A percentile compares a stretch with the other conserved stretches of the same genome.
Evolutionary conservation across 2,888 invertebrate species (phyloP).

Genomic region (Lepidocyrtoides sp.): DNA sequence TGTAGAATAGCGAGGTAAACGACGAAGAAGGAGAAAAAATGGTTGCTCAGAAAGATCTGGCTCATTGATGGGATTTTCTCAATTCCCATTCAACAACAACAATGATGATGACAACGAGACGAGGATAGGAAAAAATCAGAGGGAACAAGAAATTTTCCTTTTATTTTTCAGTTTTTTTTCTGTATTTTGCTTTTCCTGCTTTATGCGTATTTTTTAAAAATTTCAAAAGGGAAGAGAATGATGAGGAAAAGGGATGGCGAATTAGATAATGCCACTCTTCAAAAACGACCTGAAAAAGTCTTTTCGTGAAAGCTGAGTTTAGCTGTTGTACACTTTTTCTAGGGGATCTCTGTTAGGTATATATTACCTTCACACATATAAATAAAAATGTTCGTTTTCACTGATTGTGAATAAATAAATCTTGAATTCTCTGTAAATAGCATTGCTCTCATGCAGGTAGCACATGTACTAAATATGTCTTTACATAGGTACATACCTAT

Average conservation of each 20-base stretch:
- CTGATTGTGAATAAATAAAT: not conserved
- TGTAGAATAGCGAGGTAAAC: not conserved
- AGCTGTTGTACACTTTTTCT: not conserved
- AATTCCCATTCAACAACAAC: conserved; percentile 25
- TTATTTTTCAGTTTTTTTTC: not conserved
- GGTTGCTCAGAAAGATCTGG: conserved; percentile 48
- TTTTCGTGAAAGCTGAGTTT: not conserved
- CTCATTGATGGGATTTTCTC: conserved; percentile 72
- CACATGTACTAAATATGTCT: not conserved
- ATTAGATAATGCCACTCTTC: conserved; percentile 65
- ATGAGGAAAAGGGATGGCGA: conserved; percentile 46
- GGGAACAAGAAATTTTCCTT: conserved; percentile 20
- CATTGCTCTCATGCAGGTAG: not conserved
- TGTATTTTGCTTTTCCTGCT: conserved; percentile 27
- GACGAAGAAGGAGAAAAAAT: conserved; percentile 56
- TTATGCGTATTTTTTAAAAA: conserved; percentile 3
- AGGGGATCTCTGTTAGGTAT: no score
- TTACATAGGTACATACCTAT: not conserved
- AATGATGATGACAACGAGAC: not conserved
- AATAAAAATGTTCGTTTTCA: not conserved
- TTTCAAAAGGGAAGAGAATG: conserved; percentile 42
- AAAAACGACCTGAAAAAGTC: conserved; percentile 11
- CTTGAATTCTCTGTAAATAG: not conserved
- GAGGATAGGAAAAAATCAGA: conserved; percentile 24
- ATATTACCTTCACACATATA: no score